These are phyloP conservation scores for Dendropsophus ebraccatus DNA, from an alignment of 2,113 vertebrate genomes.

Conservation along the genomic window DNA sequence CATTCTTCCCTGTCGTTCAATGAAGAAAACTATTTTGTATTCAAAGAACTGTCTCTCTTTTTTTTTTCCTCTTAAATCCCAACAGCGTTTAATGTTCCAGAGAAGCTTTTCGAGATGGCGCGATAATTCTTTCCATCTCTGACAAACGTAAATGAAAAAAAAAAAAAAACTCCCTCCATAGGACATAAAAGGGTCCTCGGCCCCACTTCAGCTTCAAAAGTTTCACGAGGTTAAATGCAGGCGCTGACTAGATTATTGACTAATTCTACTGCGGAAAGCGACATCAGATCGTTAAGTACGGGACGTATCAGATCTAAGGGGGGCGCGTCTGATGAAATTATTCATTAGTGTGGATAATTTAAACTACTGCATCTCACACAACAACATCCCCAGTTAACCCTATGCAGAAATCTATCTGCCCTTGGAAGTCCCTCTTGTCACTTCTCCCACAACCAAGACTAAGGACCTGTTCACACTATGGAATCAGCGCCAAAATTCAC, in stretches of 20 bases:
- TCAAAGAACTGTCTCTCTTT: conserved; percentile 6
- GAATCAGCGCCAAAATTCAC: too few relatives aligned
- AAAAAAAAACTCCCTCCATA: not conserved
- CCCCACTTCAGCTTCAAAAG: conserved; percentile 40
- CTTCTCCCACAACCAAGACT: too few relatives aligned
- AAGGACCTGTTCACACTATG: too few relatives aligned
- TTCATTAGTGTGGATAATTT: conserved; percentile 45
- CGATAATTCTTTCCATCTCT: conserved; percentile 40
- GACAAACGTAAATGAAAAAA: not conserved
- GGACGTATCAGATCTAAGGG: not conserved
- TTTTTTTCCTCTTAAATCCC: conserved; percentile 28
- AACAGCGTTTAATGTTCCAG: conserved; percentile 42
- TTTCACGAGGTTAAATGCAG: not conserved
- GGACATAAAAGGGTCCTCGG: conserved; percentile 1
- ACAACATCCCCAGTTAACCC: not conserved
- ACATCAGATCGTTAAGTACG: not conserved
- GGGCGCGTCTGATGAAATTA: not conserved
- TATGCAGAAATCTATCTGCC: not conserved
- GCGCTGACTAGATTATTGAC: not conserved
- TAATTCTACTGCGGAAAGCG: not conserved
- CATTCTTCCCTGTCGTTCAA: not conserved
- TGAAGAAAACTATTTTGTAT: conserved; percentile 21
- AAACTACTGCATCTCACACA: conserved; percentile 13
- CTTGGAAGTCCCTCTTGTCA: too few relatives aligned
- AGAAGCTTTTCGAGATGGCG: conserved; percentile 17